Conservation (phyloP, 2,113 vertebrate species). For the Seriola aureovittata region DNA sequence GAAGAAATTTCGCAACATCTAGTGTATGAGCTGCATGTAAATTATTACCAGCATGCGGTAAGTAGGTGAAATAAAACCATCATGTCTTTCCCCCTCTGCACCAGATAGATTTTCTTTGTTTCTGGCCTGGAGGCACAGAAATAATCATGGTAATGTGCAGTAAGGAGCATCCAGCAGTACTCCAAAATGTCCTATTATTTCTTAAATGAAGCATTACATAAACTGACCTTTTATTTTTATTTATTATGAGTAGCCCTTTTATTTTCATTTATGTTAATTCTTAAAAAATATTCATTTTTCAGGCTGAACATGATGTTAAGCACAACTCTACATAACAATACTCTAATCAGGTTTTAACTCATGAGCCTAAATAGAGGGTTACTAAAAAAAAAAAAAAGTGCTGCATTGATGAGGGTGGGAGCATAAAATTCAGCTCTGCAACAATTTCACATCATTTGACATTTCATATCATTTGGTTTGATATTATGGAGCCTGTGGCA, state of each 20-base stretch:
- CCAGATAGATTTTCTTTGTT: slow-evolving; percentile 57
- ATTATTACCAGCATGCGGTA: slow-evolving; percentile 51
- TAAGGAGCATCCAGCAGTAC: slow-evolving; percentile 37
- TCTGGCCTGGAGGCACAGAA: slow-evolving; percentile 60
- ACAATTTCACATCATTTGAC: slow-evolving; percentile 83
- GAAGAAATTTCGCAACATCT: slow-evolving; percentile 36
- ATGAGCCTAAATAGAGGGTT: slow-evolving; percentile 33
- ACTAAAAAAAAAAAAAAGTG: slow-evolving; percentile 54
- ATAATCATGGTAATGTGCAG: slow-evolving; percentile 59
- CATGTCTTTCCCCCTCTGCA: slow-evolving; percentile 44
- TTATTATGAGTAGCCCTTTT: slow-evolving; percentile 35
- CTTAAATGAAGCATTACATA: slow-evolving; percentile 36
- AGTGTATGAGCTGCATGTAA: slow-evolving; percentile 62
- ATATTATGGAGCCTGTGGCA: slow-evolving; percentile 81
- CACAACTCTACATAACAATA: slow-evolving; percentile 19
- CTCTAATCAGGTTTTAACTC: slow-evolving; percentile 40
- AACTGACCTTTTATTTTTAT: slow-evolving; percentile 48
- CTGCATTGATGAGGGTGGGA: slow-evolving; percentile 59
- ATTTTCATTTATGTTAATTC: neutral
- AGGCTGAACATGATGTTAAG: slow-evolving; percentile 25
- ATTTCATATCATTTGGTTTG: slow-evolving; percentile 82
- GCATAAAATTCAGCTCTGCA: slow-evolving; percentile 70
- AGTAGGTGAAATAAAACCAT: slow-evolving; percentile 66
- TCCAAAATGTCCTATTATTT: slow-evolving; percentile 49
- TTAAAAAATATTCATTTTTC: neutral